Evolutionary conservation across 1,140 invertebrate species (phyloP), one percentile per base, ranked within the genome.

Genomic region (Leucophenga varia): DNA sequence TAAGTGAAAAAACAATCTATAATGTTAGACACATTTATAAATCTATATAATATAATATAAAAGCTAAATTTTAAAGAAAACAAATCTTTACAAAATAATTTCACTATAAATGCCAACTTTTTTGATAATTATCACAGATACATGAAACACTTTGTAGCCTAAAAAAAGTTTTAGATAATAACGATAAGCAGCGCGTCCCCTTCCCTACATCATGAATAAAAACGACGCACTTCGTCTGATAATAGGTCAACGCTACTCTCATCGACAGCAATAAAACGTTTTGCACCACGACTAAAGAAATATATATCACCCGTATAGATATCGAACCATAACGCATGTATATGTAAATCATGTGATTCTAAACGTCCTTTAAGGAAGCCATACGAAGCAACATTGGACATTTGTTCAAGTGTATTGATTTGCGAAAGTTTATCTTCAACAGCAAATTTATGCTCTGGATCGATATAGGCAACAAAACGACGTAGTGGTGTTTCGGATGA

Each of bases 291-390:
- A 61, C 90, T 93, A 63, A 95, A 95, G 67, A 91, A 94, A 73
- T 92, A 95, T 64, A 97, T 91, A 77, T 97, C 91, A 3, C 94
- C 95, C 0, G 91, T 95, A 64, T 95, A 95, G 67, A 97, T 95
- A 75, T 98, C 95, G 74, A 97, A 97, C 95, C 95, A 98, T 3
- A 97, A 78, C 1, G 94, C 93, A 69, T 96, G 93, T 52, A 95
- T 88, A 61, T 94, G 90, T 5, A 96, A 78, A 68, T 93, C 82
- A 59, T 92, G 86, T 17, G 81, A 82, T 72, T 89, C 85, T 9
- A 98, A 74, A 2, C 90, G 81, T 52, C 87, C 86, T 61, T 91
- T 89, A 22, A 97, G 78, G 77, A 97, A 96, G 18, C 91, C 90
- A 71, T 97, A 96, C 17, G 92, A 95, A 1, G 93, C 90, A 42